phyloP scores from a whole-genome alignment of 2,797 vertebrate genomes.

The Gymnoscopelus microlampas region DNA sequence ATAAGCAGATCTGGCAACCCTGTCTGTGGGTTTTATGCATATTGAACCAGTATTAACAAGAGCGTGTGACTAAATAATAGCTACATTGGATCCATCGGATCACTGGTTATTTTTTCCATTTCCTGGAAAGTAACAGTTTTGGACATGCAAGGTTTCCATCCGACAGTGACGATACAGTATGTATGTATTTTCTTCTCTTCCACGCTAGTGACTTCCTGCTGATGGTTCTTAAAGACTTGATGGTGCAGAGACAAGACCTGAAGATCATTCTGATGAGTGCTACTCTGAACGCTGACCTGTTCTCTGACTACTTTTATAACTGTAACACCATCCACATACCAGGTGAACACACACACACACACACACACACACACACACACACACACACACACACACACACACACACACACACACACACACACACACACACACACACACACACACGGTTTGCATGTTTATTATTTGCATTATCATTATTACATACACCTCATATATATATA shows the following conservation, averaged over 20 bases:
- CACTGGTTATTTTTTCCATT: too few relatives aligned
- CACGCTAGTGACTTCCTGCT: conserved; percentile 92
- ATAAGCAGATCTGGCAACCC: too few relatives aligned
- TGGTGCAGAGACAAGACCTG: conserved; percentile 88
- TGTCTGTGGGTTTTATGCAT: too few relatives aligned
- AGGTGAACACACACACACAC: conserved; percentile 77
- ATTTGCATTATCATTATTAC: too few relatives aligned
- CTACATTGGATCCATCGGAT: too few relatives aligned
- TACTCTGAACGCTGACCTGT: conserved; percentile 93
- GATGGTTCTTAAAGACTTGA: conserved; percentile 93
- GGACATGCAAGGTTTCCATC: conserved; percentile 46
- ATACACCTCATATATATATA: too few relatives aligned
- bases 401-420: background rate
- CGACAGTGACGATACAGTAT: conserved; percentile 76
- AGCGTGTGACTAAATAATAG: too few relatives aligned
- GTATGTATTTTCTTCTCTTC: background rate
- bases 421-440: background rate
- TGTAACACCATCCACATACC: conserved; percentile 92
- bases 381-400: background rate
- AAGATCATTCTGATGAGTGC: conserved; percentile 97
- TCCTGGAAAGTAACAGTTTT: too few relatives aligned
- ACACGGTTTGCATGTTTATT: too few relatives aligned
- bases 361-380: background rate
- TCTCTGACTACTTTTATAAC: conserved; percentile 92
- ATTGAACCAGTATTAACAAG: too few relatives aligned